Evolutionary conservation across 2,888 invertebrate species (phyloP), one percentile per base, ranked within the genome.

Genomic region (Drymonia ruficornis): DNA sequence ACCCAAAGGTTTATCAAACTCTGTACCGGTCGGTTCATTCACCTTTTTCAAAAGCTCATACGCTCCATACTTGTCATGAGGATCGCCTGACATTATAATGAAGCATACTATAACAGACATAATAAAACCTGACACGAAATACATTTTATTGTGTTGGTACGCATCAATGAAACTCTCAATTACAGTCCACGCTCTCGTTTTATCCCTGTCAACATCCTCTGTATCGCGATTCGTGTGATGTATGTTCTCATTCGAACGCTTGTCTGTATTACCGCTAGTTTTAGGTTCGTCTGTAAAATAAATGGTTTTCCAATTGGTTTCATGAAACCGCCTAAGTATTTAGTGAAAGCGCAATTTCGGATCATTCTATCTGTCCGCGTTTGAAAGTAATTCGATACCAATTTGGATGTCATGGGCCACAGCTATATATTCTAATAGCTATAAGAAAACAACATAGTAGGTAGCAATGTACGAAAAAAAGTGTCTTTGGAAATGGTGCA

Each of bases 281-380:
- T 86, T 86, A 66, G 79, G 44, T 58, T 80, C 78, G 44, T 87
- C 91, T 91, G 91, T 61, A 91, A 91, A 88, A 87, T 80, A 90
- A 90, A 86, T 74, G 47, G 58, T 59, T 63, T 53, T 56, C 58
- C n/a, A n/a, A 36, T 54, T 61, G 44, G 47, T 28, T 13, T 57
- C 47, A 52, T 52, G 36, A 15, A 31, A 40, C 44, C 42, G 36
- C n/a, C 36, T 31, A 11, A 3, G 11, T 3, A 31, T 31, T 11
- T 31, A 1, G 38, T n/a, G n/a, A n/a, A 38, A 38, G 38, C 38
- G 23, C 11, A 31, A 31, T 31, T 31, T 31, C 6, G 23, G 7
- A 23, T 23, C 0, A 11, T 31, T 31, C 31, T 11, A 11, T 31
- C 31, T 31, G 9, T 31, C 31, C 11, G 11, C 11, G 31, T 11